These are phyloP conservation scores for Trematocara stigmaticum DNA, from an alignment of 2,113 vertebrate species.

Conservation along the genomic window DNA sequence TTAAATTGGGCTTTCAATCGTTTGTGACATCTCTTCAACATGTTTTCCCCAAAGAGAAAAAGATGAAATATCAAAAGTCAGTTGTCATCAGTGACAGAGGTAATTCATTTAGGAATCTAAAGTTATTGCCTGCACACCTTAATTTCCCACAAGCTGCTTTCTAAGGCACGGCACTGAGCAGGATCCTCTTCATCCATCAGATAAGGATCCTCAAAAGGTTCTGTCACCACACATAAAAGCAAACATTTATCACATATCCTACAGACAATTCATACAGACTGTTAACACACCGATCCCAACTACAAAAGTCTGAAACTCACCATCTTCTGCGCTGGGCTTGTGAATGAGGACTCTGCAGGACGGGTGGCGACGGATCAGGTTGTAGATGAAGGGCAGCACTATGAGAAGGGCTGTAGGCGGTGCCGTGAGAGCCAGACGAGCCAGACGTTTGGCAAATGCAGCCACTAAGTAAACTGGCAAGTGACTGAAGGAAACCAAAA, in stretches of 20 bases:
- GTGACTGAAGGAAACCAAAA: constrained; percentile 73
- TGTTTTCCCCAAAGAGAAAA: neutral
- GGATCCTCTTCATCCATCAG: constrained; percentile 83
- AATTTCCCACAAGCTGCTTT: constrained; percentile 95
- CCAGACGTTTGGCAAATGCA: constrained; percentile 88
- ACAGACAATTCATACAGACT: neutral
- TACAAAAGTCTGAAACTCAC: constrained; percentile 13
- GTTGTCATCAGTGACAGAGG: neutral
- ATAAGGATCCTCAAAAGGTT: constrained; percentile 80
- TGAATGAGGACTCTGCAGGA: constrained; percentile 85
- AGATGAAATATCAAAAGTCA: neutral
- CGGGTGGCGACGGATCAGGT: constrained; percentile 89
- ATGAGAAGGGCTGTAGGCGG: constrained; percentile 86
- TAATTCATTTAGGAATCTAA: neutral
- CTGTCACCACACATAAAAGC: constrained; percentile 51
- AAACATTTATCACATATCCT: neutral
- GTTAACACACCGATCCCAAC: neutral
- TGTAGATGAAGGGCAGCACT: constrained; percentile 88
- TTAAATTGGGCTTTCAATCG: neutral
- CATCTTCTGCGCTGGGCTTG: constrained; percentile 69
- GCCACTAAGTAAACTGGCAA: constrained; percentile 90
- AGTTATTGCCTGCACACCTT: constrained; percentile 67
- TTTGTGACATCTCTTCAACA: neutral
- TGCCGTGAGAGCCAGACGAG: constrained; percentile 84
- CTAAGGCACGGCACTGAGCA: constrained; percentile 79